A percentile compares a stretch with the other conserved stretches of the same genome.
These are phyloP conservation scores for Mesorhabditis spiculigera DNA, from an alignment of 2,888 invertebrate species.

Conservation along the genomic window DNA sequence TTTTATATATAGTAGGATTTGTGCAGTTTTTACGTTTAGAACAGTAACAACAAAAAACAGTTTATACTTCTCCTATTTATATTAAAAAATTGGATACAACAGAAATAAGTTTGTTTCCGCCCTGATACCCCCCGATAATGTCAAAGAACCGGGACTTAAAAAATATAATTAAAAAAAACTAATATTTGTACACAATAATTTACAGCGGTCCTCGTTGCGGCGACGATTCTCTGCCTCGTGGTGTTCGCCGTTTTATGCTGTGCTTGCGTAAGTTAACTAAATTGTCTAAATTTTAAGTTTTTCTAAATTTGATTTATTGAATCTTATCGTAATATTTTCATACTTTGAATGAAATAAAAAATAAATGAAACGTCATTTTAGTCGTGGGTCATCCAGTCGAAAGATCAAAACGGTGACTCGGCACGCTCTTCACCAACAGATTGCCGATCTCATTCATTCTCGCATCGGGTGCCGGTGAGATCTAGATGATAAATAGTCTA, in stretches of 20 bases:
- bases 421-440: not conserved
- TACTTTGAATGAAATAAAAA: no score
- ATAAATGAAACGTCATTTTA: not conserved
- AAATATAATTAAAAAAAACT: not conserved
- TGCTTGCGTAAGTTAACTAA: conserved; percentile 34
- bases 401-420: not conserved
- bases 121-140: conserved; percentile 10
- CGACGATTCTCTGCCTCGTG: conserved; percentile 27
- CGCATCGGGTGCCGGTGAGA: not conserved
- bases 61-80: no score
- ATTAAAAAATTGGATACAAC: no score
- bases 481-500: not conserved
- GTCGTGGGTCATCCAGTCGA: not conserved
- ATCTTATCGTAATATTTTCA: not conserved
- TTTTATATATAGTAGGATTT: no score
- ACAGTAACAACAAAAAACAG: no score
- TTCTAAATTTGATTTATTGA: conserved; percentile 2
- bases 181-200: not conserved
- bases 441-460: conserved; percentile 2
- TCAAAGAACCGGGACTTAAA: not conserved
- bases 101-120: no score
- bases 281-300: not conserved
- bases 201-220: conserved; percentile 37
- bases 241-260: conserved; percentile 32
- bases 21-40: no score